Base-by-base conservation (phyloP, 1,140 invertebrate species). In the Stegodyphus mimosarum region DNA sequence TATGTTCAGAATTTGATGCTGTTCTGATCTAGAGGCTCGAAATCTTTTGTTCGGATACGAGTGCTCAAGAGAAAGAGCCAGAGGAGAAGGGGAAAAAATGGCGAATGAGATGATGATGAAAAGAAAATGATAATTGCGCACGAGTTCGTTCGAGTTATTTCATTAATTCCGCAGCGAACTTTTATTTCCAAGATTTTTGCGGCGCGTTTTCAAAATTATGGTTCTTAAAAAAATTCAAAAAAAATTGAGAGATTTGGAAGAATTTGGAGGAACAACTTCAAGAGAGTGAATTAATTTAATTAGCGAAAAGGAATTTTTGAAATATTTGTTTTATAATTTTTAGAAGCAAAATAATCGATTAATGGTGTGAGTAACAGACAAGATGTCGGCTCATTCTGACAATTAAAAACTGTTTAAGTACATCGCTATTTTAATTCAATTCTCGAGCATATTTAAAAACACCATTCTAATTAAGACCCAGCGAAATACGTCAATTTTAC, bases 201-300 rank as follows among this genome's bases (percentile, higher is more conserved):
- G 18, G 15, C 6, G 18, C 7, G 17, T 67, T 33, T 33, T 67
- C 18, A 18, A 53, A 50, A 74, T 33, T 55, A 74, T 64, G 18
- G 64, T n/a, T 76, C 33, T 33, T 33, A 33, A 33, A 33, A 33
- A 3, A 33, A n/a, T n/a, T n/a, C n/a, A n/a, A 33, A 33, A 33
- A 33, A 33, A 33, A 33, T 33, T 1, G 33, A 33, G 33, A 33
- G 33, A 33, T 33, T 33, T 33, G 33, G 33, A 33, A 33, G 33
- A 33, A 33, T 33, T 33, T 33, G 1, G 33, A 3, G 3, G 33
- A 33, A 33, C 33, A 33, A 33, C 48, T 74, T 10, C 15, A 11
- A 48, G 53, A 7, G 55, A 75, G 60, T 48, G 51, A 60, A 60
- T 75, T 63, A n/a, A 63, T 60, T 75, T 33, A 75, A 75, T 75